Evolutionary conservation across 2,797 vertebrate genomes (phyloP).

Genomic region (Miichthys miiuy): DNA sequence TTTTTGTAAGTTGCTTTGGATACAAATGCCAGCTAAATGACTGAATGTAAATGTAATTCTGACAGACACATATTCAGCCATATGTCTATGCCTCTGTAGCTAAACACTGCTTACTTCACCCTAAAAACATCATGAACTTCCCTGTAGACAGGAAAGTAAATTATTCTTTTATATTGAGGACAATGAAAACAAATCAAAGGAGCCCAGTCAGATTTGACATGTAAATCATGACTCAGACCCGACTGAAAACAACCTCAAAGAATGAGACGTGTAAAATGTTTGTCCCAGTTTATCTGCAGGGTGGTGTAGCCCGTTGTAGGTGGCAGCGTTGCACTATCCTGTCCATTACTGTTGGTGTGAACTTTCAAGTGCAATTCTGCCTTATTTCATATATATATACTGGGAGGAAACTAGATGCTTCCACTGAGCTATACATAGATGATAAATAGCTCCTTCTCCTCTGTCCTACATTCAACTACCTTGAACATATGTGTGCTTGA

Average conservation of each 20-base stretch:
- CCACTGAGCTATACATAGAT: background rate
- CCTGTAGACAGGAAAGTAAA: background rate
- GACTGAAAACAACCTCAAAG: background rate
- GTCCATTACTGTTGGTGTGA: background rate
- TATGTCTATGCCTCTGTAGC: background rate
- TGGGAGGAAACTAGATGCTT: background rate
- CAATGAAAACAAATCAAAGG: background rate
- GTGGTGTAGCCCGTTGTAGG: conserved; percentile 22
- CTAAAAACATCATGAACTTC: background rate
- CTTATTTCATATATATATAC: background rate
- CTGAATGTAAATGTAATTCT: no score
- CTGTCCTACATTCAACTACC: conserved; percentile 8
- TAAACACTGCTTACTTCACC: background rate
- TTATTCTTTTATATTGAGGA: background rate
- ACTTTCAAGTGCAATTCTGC: conserved; percentile 7
- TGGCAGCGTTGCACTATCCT: conserved; percentile 57
- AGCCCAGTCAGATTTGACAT: background rate
- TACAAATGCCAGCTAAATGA: no score
- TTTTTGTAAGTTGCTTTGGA: no score
- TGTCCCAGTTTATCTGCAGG: conserved; percentile 26
- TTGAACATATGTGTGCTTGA: background rate
- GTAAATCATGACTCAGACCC: background rate
- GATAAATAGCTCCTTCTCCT: conserved; percentile 5
- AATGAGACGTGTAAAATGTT: background rate
- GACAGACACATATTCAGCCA: background rate